Percentiles rank a stretch among this genome's conserved stretches.
Conservation (phyloP, 2,113 vertebrate species). For the Hippocampus barbouri region DNA sequence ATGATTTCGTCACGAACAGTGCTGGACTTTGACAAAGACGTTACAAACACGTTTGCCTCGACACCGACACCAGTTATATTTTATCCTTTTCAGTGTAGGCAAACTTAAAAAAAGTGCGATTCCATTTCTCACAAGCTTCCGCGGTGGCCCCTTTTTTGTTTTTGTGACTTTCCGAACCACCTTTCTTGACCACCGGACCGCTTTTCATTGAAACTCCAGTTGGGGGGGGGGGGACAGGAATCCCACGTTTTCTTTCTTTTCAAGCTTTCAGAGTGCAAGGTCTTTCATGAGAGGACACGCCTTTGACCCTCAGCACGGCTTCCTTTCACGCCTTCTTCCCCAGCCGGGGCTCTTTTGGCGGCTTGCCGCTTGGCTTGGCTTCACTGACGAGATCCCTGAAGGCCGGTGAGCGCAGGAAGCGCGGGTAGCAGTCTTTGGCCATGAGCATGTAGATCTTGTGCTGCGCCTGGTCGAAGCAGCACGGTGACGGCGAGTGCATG, state of each 20-base stretch:
- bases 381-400: constrained; percentile 70
- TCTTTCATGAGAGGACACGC: neutral
- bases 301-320: neutral
- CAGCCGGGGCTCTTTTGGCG: constrained; percentile 31
- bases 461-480: constrained; percentile 82
- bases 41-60: constrained; percentile 31
- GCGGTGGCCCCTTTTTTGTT: constrained; percentile 11
- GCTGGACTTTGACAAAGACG: constrained; percentile 27
- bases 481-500: constrained; percentile 70
- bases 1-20: constrained; percentile 24
- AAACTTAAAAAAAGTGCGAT: constrained; percentile 33
- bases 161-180: neutral
- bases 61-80: neutral
- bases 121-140: neutral
- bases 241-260: neutral
- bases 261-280: neutral
- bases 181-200: neutral
- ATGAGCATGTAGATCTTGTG: constrained; percentile 85
- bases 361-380: constrained; percentile 63
- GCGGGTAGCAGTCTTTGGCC: constrained; percentile 93
- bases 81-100: no score
- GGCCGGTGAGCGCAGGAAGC: constrained; percentile 80
- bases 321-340: constrained; percentile 54
- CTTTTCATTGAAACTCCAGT: constrained; percentile 8
- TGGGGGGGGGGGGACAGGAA: constrained; percentile 4